phyloP scores from a whole-genome alignment of 1,140 invertebrate species.

The Campodea augens region DNA sequence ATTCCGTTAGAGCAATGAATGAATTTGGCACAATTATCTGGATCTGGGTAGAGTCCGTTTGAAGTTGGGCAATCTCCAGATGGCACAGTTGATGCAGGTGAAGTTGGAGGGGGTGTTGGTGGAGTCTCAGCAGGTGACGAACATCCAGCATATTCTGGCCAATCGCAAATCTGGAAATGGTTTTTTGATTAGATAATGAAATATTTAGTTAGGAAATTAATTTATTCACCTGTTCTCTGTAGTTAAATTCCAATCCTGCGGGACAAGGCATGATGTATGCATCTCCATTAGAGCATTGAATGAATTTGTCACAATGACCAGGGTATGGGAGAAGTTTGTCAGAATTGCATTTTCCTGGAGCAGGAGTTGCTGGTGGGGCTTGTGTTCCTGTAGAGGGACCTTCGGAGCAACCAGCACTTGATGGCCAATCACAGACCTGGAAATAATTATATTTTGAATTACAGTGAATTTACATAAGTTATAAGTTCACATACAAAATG shows the following conservation, averaged over 20 bases:
- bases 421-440: slow-evolving; percentile 16
- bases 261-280: slow-evolving; percentile 27
- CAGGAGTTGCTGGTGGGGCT: neutral
- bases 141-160: neutral
- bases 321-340: slow-evolving; percentile 24
- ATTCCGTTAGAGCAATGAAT: neutral
- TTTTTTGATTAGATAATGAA: no score
- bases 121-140: no score
- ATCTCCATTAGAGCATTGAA: slow-evolving; percentile 28
- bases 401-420: slow-evolving; percentile 11
- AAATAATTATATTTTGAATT: no score
- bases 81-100: neutral
- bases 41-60: neutral
- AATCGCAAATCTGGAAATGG: no score
- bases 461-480: no score
- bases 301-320: slow-evolving; percentile 30
- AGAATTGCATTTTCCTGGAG: neutral
- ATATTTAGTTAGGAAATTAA: no score
- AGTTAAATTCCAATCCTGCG: slow-evolving; percentile 28
- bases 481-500: no score
- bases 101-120: neutral
- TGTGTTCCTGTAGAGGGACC: no score
- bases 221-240: no score
- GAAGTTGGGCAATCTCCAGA: neutral
- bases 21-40: neutral